These are phyloP conservation scores for Enteromius trimaculatus DNA, from an alignment of 2,797 vertebrate species.

Conservation along the genomic window DNA sequence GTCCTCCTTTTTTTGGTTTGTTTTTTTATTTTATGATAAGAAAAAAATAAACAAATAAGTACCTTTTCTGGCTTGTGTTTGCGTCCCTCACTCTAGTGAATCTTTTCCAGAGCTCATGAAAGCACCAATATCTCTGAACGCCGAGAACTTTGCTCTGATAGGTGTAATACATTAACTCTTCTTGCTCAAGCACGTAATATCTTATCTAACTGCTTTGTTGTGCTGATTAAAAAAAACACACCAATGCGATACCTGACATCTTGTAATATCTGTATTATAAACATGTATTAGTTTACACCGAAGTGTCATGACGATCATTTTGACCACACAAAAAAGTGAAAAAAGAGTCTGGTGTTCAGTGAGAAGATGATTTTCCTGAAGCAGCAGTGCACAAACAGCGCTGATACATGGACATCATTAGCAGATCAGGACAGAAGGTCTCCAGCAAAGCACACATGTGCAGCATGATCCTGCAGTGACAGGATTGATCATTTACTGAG, in stretches of 20 bases:
- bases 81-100: background rate
- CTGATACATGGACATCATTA: background rate
- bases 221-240: background rate
- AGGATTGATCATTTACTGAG: constrained; percentile 62
- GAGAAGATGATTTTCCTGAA: background rate
- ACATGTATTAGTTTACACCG: background rate
- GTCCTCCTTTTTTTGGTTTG: constrained; percentile 76
- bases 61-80: constrained; percentile 55
- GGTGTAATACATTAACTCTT: constrained; percentile 75
- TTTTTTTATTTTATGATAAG: constrained; percentile 63
- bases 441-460: constrained; percentile 60
- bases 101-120: constrained; percentile 7
- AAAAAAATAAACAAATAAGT: constrained; percentile 75
- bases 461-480: constrained; percentile 65
- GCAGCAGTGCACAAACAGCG: background rate
- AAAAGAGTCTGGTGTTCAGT: background rate
- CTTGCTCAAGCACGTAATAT: background rate
- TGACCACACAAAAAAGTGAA: background rate
- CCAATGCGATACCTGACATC: background rate
- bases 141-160: constrained; percentile 69
- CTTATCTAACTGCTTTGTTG: background rate
- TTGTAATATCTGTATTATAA: background rate
- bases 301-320: background rate
- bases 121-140: background rate
- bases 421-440: background rate